These are phyloP conservation scores for Stichopus horrens DNA, from an alignment of 53 echinoderm and acorn worm genomes.

Conservation along the genomic window DNA sequence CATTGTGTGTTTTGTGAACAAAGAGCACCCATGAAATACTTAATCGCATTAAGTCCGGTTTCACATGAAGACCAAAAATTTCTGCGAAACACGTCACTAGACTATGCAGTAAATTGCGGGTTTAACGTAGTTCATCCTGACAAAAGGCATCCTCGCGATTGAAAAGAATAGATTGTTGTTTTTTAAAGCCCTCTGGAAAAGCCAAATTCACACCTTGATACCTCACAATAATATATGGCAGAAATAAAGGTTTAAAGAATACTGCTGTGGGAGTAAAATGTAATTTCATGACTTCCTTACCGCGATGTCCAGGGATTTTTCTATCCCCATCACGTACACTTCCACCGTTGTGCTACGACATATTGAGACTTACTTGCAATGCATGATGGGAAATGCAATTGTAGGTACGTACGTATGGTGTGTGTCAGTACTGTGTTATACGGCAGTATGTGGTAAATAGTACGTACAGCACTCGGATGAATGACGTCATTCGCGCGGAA, in stretches of 20 bases:
- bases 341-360: conserved; percentile 44
- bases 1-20: too few species aligned
- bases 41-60: too few species aligned
- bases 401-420: background rate
- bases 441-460: background rate
- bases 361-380: conserved; percentile 37
- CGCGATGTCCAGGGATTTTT: conserved; percentile 53
- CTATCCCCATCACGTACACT: conserved; percentile 51
- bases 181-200: background rate
- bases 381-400: conserved; percentile 35
- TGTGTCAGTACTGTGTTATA: background rate
- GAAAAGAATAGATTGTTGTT: background rate
- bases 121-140: background rate
- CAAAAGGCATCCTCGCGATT: background rate
- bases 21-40: too few species aligned
- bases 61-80: background rate
- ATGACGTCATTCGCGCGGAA: conserved; percentile 45
- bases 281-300: conserved; percentile 26
- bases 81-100: background rate
- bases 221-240: background rate
- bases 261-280: background rate
- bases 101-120: background rate
- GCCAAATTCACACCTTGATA: background rate
- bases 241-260: background rate
- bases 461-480: background rate